Evolutionary conservation across 2,888 invertebrate species (phyloP).

Genomic region (Lymantria dispar): DNA sequence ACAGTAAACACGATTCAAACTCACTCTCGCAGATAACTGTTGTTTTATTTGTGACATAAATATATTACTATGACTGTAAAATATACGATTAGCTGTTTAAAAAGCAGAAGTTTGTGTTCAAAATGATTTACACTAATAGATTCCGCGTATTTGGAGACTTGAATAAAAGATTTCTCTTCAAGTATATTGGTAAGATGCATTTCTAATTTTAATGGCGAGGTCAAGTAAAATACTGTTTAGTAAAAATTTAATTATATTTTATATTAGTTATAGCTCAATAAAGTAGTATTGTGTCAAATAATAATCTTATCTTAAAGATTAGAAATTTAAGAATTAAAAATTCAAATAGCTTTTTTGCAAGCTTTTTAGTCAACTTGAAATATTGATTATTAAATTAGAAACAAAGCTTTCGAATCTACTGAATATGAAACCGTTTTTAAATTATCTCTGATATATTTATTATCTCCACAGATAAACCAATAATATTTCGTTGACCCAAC

Average conservation of each 20-base stretch:
- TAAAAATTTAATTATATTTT: not conserved
- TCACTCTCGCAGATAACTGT: not conserved
- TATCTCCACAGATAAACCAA: too few relatives aligned
- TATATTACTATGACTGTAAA: not conserved
- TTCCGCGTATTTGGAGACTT: not conserved
- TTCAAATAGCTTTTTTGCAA: too few relatives aligned
- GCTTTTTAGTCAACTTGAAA: too few relatives aligned
- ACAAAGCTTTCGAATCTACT: too few relatives aligned
- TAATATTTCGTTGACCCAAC: too few relatives aligned
- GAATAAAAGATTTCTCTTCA: not conserved
- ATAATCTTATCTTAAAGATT: too few relatives aligned
- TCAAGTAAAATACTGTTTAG: not conserved
- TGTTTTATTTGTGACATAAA: not conserved
- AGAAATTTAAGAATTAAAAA: too few relatives aligned
- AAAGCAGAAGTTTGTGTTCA: not conserved
- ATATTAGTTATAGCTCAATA: too few relatives aligned
- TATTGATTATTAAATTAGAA: too few relatives aligned
- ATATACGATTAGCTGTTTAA: not conserved
- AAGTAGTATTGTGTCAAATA: too few relatives aligned
- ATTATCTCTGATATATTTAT: too few relatives aligned
- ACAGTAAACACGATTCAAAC: not conserved
- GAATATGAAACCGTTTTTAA: too few relatives aligned
- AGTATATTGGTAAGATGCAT: not conserved
- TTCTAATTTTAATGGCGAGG: not conserved
- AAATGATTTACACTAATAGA: not conserved